These are phyloP conservation scores for Polydrusus tereticollis DNA, from an alignment of 2,888 invertebrate genomes.

Conservation along the genomic window DNA sequence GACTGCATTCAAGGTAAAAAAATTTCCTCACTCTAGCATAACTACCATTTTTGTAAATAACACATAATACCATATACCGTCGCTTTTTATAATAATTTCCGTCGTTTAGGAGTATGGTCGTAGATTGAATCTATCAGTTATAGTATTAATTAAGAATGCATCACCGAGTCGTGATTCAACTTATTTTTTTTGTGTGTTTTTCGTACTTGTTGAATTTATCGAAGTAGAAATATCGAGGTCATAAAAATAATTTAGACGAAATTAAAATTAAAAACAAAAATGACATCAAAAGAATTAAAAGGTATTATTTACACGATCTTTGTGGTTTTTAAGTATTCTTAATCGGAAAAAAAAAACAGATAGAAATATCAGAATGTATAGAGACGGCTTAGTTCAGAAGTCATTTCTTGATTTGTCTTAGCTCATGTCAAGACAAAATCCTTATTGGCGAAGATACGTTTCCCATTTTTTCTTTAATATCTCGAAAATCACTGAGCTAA, in stretches of 20 bases:
- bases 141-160: background rate
- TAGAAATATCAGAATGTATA: too few species aligned
- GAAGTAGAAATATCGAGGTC: slow-evolving; percentile 21
- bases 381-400: too few species aligned
- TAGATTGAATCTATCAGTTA: background rate
- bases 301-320: too few species aligned
- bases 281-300: background rate
- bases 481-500: too few species aligned
- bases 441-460: too few species aligned
- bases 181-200: background rate
- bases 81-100: background rate
- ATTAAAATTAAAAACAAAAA: background rate
- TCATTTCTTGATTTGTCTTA: too few species aligned
- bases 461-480: too few species aligned
- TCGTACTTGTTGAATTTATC: slow-evolving; percentile 2
- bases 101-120: background rate
- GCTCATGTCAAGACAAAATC: too few species aligned
- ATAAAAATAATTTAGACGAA: background rate
- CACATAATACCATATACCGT: background rate
- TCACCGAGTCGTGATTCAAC: background rate
- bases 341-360: too few species aligned
- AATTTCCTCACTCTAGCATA: background rate
- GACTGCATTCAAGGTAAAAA: background rate
- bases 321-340: too few species aligned
- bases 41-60: background rate